Evolutionary conservation across 2,888 invertebrate species (phyloP).

Genomic region (Drosophila prostipennis): DNA sequence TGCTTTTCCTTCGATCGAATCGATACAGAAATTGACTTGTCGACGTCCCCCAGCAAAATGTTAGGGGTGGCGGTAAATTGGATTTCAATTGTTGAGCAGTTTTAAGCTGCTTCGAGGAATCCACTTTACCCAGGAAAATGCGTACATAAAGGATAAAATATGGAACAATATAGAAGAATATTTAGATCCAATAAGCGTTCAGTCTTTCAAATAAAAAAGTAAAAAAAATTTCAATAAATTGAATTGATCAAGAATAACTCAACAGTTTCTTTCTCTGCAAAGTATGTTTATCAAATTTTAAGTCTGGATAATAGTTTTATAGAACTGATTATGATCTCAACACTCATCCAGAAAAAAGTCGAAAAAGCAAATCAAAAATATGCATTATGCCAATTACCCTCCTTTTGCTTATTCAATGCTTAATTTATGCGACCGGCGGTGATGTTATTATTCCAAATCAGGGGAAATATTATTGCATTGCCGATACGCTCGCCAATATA

Average conservation of each 20-base stretch:
- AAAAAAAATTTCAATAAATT: too few relatives aligned
- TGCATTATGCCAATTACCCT: conserved; percentile 12
- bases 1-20: conserved; percentile 41
- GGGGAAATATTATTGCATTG: conserved; percentile 35
- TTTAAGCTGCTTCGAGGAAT: conserved; percentile 10
- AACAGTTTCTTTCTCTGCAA: too few relatives aligned
- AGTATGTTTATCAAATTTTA: not conserved
- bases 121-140: not conserved
- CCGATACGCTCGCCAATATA: conserved; percentile 16
- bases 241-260: too few relatives aligned
- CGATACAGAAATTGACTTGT: conserved; percentile 56
- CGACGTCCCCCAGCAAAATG: not conserved
- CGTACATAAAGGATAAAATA: too few relatives aligned
- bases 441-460: conserved; percentile 45
- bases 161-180: not conserved
- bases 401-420: conserved; percentile 15
- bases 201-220: too few relatives aligned
- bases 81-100: conserved; percentile 48
- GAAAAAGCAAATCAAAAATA: conserved; percentile 18
- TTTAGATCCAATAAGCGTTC: too few relatives aligned
- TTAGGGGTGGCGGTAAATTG: conserved; percentile 24
- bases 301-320: not conserved
- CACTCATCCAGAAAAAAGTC: not conserved
- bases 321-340: not conserved
- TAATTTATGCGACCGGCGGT: conserved; percentile 46